Evolutionary conservation across 1,140 invertebrate species (phyloP).

Genomic region (Danaus plexippus): DNA sequence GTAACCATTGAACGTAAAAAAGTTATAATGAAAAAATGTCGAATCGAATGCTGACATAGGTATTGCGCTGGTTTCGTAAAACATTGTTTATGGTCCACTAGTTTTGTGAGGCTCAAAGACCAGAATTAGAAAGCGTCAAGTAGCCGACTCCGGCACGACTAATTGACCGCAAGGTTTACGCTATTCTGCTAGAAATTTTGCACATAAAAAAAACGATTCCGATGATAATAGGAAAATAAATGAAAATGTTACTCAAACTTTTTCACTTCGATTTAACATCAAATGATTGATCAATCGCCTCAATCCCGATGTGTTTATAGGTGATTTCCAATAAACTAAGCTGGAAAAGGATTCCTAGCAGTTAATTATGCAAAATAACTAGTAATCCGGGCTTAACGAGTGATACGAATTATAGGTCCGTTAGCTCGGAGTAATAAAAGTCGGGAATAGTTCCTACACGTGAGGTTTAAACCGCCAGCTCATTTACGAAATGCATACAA

Average conservation of each 20-base stretch:
- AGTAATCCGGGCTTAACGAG: constrained; percentile 39
- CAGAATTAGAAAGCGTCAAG: constrained; percentile 68
- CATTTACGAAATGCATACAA: not conserved
- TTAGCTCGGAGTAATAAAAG: constrained; percentile 23
- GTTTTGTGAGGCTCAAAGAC: constrained; percentile 52
- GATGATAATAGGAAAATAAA: constrained; percentile 19
- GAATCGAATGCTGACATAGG: constrained; percentile 36
- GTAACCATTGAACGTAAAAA: constrained; percentile 2
- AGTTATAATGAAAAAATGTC: constrained; percentile 18
- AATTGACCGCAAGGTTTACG: constrained; percentile 67
- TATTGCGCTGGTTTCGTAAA: constrained; percentile 57
- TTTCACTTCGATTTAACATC: no score
- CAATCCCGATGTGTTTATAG: no score
- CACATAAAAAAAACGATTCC: constrained; percentile 30
- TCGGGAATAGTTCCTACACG: constrained; percentile 6
- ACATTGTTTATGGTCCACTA: constrained; percentile 66
- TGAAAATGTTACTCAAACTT: not conserved
- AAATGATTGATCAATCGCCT: no score
- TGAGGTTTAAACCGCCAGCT: not conserved
- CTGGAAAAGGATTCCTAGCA: constrained; percentile 36
- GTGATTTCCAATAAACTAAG: no score
- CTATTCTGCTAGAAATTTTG: constrained; percentile 52
- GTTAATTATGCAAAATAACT: constrained; percentile 57
- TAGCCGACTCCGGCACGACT: constrained; percentile 43
- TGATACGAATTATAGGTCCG: constrained; percentile 45